Evolutionary conservation across 2,888 invertebrate species (phyloP).

Genomic region (Nomada flava): DNA sequence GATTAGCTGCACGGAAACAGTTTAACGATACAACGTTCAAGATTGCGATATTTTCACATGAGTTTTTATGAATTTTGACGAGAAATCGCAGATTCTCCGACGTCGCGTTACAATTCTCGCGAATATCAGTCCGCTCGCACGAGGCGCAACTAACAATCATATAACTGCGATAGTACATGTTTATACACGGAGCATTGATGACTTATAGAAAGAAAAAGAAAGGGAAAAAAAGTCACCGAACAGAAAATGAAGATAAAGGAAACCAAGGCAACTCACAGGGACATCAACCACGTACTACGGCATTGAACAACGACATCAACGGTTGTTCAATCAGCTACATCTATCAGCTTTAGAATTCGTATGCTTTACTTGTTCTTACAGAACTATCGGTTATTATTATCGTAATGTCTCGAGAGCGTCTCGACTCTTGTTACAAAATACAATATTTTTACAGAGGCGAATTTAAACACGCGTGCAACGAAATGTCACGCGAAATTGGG

Average conservation of each 20-base stretch:
- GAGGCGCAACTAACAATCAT: slow-evolving; percentile 43
- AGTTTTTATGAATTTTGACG: background rate
- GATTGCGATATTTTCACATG: background rate
- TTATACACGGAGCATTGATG: slow-evolving; percentile 48
- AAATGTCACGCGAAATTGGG: slow-evolving; percentile 31
- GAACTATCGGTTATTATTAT: slow-evolving; percentile 71
- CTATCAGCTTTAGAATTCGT: slow-evolving; percentile 83
- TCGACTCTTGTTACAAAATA: slow-evolving; percentile 67
- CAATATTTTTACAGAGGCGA: slow-evolving; percentile 59
- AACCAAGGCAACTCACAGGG: slow-evolving; percentile 74
- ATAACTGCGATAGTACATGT: slow-evolving; percentile 40
- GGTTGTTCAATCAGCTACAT: slow-evolving; percentile 80
- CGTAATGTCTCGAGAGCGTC: slow-evolving; percentile 60
- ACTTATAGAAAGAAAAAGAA: background rate
- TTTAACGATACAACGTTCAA: no score
- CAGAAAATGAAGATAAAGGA: slow-evolving; percentile 20
- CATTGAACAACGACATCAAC: slow-evolving; percentile 77
- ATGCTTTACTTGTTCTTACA: slow-evolving; percentile 83
- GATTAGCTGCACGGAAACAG: no score
- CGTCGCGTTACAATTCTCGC: slow-evolving; percentile 38
- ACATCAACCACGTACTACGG: slow-evolving; percentile 79
- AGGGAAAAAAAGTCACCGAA: background rate
- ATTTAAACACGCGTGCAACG: slow-evolving; percentile 40
- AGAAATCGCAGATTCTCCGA: slow-evolving; percentile 57
- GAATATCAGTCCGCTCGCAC: slow-evolving; percentile 48